phyloP scores from a whole-genome alignment of 2,113 vertebrate species.

The Pelobates fuscus region DNA sequence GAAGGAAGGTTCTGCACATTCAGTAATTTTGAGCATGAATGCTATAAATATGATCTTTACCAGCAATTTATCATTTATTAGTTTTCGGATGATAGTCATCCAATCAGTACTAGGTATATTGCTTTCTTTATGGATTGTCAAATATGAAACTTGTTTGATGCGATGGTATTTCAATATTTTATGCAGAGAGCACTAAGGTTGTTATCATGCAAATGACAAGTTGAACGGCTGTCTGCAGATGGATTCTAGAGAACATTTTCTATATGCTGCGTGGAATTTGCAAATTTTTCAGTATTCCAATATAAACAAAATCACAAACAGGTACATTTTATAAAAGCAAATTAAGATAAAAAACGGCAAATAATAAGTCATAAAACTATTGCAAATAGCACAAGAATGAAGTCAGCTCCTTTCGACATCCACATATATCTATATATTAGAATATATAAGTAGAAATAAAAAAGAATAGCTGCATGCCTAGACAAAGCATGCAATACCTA shows the following conservation, averaged over 20 bases:
- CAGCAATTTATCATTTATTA: neutral
- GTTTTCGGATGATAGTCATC: neutral
- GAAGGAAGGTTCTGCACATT: neutral
- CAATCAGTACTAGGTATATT: neutral
- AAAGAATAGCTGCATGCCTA: no score
- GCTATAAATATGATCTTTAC: neutral
- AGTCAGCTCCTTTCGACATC: no score
- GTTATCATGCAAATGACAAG: conserved; percentile 60
- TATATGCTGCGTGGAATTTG: no score
- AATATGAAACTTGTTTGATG: neutral
- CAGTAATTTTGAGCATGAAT: neutral
- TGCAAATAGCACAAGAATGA: no score
- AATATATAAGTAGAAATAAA: no score
- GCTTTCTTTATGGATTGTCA: conserved; percentile 9
- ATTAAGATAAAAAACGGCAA: no score
- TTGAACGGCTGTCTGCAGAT: conserved; percentile 59
- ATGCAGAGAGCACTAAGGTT: neutral
- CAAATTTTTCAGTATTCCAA: no score
- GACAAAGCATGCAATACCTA: no score
- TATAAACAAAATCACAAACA: no score
- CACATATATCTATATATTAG: no score
- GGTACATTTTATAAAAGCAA: no score
- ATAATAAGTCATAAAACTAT: no score
- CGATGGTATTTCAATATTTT: neutral
- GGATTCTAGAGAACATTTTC: conserved; percentile 52